Base-by-base conservation (phyloP, 1,140 invertebrate species). In the Sweltsa coloradensis region DNA sequence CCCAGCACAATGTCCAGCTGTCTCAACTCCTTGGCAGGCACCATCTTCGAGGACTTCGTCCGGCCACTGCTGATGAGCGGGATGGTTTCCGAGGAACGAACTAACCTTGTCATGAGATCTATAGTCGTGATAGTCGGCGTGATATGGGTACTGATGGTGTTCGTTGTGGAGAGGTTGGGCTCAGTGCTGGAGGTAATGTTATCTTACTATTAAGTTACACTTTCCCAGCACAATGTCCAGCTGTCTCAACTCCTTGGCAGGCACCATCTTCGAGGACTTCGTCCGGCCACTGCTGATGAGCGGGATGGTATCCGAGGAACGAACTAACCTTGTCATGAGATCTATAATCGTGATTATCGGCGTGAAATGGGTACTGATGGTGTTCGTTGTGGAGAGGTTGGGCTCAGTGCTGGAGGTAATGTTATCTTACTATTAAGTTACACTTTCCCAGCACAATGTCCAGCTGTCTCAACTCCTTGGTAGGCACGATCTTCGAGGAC, bases 361-460 rank as follows among this genome's bases (percentile, higher is more conserved):
- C 13, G 40, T 71, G 0, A 60, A 76, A 44, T 72, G 71, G 44
- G 72, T 71, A n/a, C 57, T 59, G 9, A 60, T 81, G 3, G 73
- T 81, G 3, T 78, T 78, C 59, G 64, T 73, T 11, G 72, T 79
- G 2, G 71, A 74, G 53, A 70, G 74, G 40, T 52, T 82, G 36
- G 78, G 78, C 26, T 69, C 69, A 1, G 60, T 83, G 22, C 43
- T 71, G 1, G 63, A 75, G 60, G 73, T 70, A 57, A n/a, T n/a
- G n/a, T n/a, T n/a, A n/a, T n/a, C n/a, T n/a, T n/a, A n/a, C n/a
- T n/a, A n/a, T n/a, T n/a, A n/a, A n/a, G n/a, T n/a, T n/a, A n/a
- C n/a, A n/a, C n/a, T n/a, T n/a, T n/a, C n/a, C n/a, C n/a, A 81
- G 78, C 57, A 79, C 81, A 1, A 66, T 82, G 34, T 81, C 78